Conservation (phyloP, 2,797 vertebrate species). For the Chlorospingus flavigularis region DNA sequence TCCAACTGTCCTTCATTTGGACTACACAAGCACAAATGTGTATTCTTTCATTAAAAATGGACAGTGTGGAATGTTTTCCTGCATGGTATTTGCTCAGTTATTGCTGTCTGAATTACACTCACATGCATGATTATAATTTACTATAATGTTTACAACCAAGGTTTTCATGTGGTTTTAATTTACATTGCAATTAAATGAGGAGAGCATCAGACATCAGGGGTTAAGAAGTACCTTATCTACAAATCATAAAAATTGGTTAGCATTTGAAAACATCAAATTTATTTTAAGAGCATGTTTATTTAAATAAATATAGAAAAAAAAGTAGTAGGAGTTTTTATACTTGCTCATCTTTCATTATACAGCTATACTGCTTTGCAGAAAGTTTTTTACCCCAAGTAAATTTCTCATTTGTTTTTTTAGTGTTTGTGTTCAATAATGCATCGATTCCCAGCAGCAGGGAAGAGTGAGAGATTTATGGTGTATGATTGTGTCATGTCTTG, state of each 20-base stretch:
- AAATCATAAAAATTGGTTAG: conserved; percentile 55
- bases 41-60: conserved; percentile 41
- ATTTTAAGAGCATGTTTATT: conserved; percentile 43
- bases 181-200: conserved; percentile 57
- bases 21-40: conserved; percentile 9
- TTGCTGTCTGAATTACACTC: conserved; percentile 61
- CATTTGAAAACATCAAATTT: conserved; percentile 53
- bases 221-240: conserved; percentile 59
- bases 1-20: conserved; percentile 32
- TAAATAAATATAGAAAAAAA: conserved; percentile 32
- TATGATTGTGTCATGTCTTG: conserved; percentile 90
- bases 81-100: conserved; percentile 37
- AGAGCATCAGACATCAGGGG: conserved; percentile 10
- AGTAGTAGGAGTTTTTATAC: not conserved
- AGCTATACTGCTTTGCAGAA: conserved; percentile 71
- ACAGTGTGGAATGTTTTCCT: conserved; percentile 29
- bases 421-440: conserved; percentile 88
- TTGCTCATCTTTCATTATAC: conserved; percentile 19
- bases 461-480: conserved; percentile 87
- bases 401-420: conserved; percentile 82
- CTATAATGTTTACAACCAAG: conserved; percentile 63
- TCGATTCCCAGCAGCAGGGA: conserved; percentile 84
- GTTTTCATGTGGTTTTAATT: conserved; percentile 66
- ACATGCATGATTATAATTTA: conserved; percentile 67
- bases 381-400: conserved; percentile 82